phyloP scores from a whole-genome alignment of 2,888 invertebrate genomes.

The Apocheima hispidaria region DNA sequence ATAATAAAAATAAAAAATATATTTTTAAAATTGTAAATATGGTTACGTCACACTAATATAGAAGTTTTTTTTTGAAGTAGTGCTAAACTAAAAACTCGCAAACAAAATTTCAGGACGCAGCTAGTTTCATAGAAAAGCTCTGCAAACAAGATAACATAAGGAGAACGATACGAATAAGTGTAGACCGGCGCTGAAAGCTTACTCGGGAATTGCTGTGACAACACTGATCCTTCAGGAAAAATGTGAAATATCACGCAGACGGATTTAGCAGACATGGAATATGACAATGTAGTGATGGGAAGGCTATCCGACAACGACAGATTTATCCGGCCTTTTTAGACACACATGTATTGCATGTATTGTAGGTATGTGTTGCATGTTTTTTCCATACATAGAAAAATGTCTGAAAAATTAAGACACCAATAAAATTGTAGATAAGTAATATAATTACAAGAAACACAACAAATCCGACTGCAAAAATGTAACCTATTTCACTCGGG shows the following conservation, averaged over 20 bases:
- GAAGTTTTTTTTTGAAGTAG: no score
- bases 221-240: conserved; percentile 26
- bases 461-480: no score
- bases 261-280: conserved; percentile 26
- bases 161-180: background rate
- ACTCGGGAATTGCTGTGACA: conserved; percentile 23
- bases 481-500: no score
- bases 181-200: conserved; percentile 10
- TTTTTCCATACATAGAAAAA: no score
- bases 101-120: background rate
- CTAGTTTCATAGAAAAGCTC: background rate
- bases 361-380: no score
- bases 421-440: no score
- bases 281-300: conserved; percentile 12
- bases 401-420: no score
- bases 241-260: conserved; percentile 25
- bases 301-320: background rate
- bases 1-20: no score
- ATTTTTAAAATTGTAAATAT: no score
- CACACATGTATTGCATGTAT: no score
- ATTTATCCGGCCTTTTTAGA: background rate
- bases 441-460: no score
- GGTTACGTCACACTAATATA: no score
- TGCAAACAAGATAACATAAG: background rate
- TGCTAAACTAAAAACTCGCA: background rate